Evolutionary conservation across 2,888 invertebrate species (phyloP).

Genomic region (Bellardia pandia): DNA sequence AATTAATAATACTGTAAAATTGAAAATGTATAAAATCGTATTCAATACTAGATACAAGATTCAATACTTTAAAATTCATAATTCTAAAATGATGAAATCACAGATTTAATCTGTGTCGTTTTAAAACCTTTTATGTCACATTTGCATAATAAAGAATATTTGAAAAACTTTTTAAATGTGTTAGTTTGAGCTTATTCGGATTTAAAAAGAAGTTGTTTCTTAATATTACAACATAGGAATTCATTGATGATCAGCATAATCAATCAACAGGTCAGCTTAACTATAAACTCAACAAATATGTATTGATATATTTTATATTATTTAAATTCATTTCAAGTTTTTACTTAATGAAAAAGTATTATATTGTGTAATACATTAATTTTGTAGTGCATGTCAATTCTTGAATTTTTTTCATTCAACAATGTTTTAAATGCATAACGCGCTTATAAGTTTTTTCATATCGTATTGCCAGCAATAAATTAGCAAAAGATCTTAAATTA

Average conservation of each 20-base stretch:
- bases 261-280: too few species aligned
- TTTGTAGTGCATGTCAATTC: background rate
- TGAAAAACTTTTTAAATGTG: background rate
- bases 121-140: background rate
- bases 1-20: background rate
- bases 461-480: conserved; percentile 54
- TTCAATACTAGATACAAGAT: background rate
- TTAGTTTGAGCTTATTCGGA: background rate
- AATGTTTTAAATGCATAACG: conserved; percentile 4
- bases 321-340: too few species aligned
- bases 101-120: conserved; percentile 4
- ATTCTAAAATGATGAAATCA: background rate
- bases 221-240: background rate
- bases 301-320: too few species aligned
- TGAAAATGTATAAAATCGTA: background rate
- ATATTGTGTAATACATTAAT: background rate
- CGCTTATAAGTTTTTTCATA: conserved; percentile 9
- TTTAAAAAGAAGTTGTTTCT: background rate
- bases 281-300: too few species aligned
- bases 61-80: background rate
- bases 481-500: conserved; percentile 49
- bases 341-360: too few species aligned
- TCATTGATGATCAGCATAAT: background rate
- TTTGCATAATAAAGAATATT: background rate
- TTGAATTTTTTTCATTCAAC: conserved; percentile 27